These are phyloP conservation scores for Tipula lateralis DNA, from an alignment of 2,888 invertebrate genomes.

Conservation along the genomic window DNA sequence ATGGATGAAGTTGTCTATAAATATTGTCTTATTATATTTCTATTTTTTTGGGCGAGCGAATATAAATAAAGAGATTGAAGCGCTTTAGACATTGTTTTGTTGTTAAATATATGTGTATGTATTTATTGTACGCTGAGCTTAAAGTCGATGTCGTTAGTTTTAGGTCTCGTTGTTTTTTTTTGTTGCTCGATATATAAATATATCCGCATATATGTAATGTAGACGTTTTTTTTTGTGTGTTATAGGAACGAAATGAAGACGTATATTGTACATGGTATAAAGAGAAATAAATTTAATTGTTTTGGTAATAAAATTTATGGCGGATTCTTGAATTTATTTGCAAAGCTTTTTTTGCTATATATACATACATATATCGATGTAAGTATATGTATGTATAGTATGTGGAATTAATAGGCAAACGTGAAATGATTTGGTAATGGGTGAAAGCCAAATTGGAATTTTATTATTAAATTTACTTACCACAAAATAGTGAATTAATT, in stretches of 20 bases:
- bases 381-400: background rate
- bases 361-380: no score
- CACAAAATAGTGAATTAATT: background rate
- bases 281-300: slow-evolving; percentile 20
- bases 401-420: background rate
- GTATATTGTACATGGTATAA: background rate
- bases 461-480: background rate
- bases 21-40: background rate
- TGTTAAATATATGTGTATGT: background rate
- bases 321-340: slow-evolving; percentile 11
- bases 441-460: background rate
- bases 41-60: slow-evolving; percentile 20
- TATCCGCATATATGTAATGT: background rate
- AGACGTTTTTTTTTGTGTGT: background rate
- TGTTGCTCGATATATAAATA: background rate
- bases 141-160: background rate
- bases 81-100: background rate
- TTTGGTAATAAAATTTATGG: slow-evolving; percentile 24
- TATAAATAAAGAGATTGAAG: slow-evolving; percentile 11
- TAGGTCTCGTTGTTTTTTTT: background rate
- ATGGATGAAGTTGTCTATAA: slow-evolving; percentile 9
- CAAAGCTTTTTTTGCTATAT: background rate
- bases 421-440: background rate
- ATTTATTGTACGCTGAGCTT: background rate
- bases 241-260: background rate